A percentile compares a stretch with the other conserved stretches of the same genome.
phyloP scores from a whole-genome alignment of 2,888 invertebrate genomes.

The Andrena trimmerana region DNA sequence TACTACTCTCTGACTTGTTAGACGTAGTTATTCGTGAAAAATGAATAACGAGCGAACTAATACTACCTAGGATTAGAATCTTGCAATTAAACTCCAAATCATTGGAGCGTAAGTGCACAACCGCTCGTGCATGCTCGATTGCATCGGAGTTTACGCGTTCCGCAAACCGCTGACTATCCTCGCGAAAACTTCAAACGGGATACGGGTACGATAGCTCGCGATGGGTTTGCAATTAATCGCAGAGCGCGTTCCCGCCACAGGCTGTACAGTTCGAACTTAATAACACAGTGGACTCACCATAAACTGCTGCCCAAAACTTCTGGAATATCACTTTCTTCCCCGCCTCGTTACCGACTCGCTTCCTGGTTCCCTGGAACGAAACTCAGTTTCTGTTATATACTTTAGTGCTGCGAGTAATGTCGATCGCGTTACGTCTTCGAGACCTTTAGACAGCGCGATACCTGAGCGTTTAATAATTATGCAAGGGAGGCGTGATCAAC shows the following conservation, averaged over 20 bases:
- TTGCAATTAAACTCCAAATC: too few species aligned
- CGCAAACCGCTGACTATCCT: not conserved
- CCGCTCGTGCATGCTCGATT: not conserved
- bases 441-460: too few species aligned
- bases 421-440: too few species aligned
- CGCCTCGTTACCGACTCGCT: not conserved
- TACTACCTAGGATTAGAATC: too few species aligned
- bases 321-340: not conserved
- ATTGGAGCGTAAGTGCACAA: too few species aligned
- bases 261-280: constrained; percentile 1
- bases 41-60: too few species aligned
- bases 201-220: too few species aligned
- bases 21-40: too few species aligned
- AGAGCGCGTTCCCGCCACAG: not conserved
- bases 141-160: constrained; percentile 1
- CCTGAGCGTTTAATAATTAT: not conserved
- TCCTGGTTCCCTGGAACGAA: not conserved
- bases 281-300: not conserved
- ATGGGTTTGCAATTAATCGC: not conserved
- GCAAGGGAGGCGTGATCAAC: not conserved
- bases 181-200: not conserved
- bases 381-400: not conserved
- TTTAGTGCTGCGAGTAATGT: too few species aligned
- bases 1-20: too few species aligned
- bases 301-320: not conserved